Evolutionary conservation across 2,888 invertebrate species (phyloP), one percentile per base, ranked within the genome.

Genomic region (Metellina segmentata): DNA sequence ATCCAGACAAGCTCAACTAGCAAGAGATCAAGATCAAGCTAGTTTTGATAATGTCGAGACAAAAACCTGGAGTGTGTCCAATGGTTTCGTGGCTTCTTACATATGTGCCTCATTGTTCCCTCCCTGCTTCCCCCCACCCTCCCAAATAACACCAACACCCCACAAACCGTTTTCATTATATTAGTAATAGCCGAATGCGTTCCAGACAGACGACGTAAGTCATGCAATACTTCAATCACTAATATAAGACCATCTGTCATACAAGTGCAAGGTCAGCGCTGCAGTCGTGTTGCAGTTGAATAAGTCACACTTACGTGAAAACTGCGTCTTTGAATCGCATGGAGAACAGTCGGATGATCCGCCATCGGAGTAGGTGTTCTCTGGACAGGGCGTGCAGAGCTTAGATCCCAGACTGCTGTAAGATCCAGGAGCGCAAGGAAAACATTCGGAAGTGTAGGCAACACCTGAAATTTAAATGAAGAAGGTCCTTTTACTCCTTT

Each of bases 361-460:
- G 79, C 94, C 94, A 13, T 93, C 93, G 19, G 96, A 95, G 94
- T 94, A 96, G 19, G 94, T 95, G 93, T 96, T 95, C 70, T 94
- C 94, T 1, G 94, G 94, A 94, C 96, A 96, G n/a, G 95, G 94
- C 5, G 93, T 93, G 92, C 96, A 96, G 49, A 94, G 94, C 9
- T 94, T 94, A 6, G 95, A 94, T 1, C 95, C 95, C 11, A 94
- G 94, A 52, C 94, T 94, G 88, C 95, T 95, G 95, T 94, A 96
- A 4, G 95, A 95, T 8, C 96, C 96, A 9, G 95, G 90, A 9
- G 90, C 93, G 94, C 96, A 96, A 34, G 95, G 95, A 16, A 95
- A 94, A 94, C 96, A 96, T 90, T 95, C 95, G 0, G 96, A 96
- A 0, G 96, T 95, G 94, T 95, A 96, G 0, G 96, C 96, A 53